Evolutionary conservation across 1,140 invertebrate species (phyloP).

Genomic region (Drosophila nikananu): DNA sequence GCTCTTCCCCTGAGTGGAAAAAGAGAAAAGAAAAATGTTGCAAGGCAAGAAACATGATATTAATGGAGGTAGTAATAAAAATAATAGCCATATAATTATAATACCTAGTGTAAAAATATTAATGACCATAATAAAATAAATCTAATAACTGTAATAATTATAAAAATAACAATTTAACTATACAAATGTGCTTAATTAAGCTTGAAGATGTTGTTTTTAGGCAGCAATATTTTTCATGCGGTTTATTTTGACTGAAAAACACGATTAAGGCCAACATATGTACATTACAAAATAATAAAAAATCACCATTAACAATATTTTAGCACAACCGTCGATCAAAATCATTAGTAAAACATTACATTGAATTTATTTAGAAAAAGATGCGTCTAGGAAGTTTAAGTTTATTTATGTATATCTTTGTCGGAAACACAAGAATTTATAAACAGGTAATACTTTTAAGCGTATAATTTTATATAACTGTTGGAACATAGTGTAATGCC

Average conservation of each 20-base stretch:
- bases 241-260: background rate
- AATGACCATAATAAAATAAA: background rate
- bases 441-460: no score
- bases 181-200: constrained; percentile 7
- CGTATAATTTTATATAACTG: no score
- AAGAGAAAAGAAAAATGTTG: background rate
- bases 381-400: no score
- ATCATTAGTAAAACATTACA: no score
- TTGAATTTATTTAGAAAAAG: no score
- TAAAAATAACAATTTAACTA: background rate
- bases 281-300: no score
- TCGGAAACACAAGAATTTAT: no score
- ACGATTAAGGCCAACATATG: background rate
- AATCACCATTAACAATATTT: no score
- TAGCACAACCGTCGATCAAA: no score
- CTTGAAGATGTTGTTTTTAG: background rate
- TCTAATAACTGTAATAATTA: background rate
- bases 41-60: background rate
- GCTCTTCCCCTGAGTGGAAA: constrained; percentile 31
- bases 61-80: background rate
- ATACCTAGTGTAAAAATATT: background rate
- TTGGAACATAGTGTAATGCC: no score
- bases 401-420: no score
- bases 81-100: background rate
- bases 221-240: background rate